Base-by-base conservation (phyloP, 1,140 invertebrate genomes). In the Trachelipus rathkii region DNA sequence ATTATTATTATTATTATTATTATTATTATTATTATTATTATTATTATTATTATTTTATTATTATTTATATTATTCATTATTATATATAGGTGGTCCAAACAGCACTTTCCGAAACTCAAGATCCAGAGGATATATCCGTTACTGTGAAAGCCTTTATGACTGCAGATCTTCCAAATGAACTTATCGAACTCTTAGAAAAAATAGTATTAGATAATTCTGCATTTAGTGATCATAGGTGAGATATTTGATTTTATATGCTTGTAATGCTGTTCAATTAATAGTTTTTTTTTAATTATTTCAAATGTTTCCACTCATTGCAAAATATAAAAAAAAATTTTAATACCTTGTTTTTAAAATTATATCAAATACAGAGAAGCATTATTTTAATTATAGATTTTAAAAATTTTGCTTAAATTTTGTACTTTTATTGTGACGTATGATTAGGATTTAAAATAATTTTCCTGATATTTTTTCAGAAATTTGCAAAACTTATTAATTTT, bases 121-220 rank as follows among this genome's bases (percentile, higher is more conserved):
- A n/a, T n/a, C n/a, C n/a, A n/a, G n/a, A n/a, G n/a, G n/a, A n/a
- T n/a, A n/a, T n/a, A n/a, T n/a, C n/a, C n/a, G n/a, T n/a, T n/a
- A n/a, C n/a, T n/a, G n/a, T n/a, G n/a, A n/a, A n/a, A n/a, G n/a
- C n/a, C n/a, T n/a, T n/a, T n/a, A n/a, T n/a, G n/a, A n/a, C n/a
- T n/a, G n/a, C n/a, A n/a, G n/a, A n/a, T n/a, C n/a, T n/a, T n/a
- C n/a, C n/a, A n/a, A n/a, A n/a, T n/a, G n/a, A n/a, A n/a, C n/a
- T n/a, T n/a, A n/a, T n/a, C 80, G 98, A 99, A 85, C 86, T 99
- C 45, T 87, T 99, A 0, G 98, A 99, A 84, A 99, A 99, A 86
- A 99, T 99, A 83, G 97, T 99, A 0, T 86, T 99, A 10, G 98
- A 99, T 83, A 99, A 93, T 84, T 98, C 96, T 6, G 95, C 96